Conservation (phyloP, 2,888 invertebrate species). For the Himalopsyche kuldschensis region DNA sequence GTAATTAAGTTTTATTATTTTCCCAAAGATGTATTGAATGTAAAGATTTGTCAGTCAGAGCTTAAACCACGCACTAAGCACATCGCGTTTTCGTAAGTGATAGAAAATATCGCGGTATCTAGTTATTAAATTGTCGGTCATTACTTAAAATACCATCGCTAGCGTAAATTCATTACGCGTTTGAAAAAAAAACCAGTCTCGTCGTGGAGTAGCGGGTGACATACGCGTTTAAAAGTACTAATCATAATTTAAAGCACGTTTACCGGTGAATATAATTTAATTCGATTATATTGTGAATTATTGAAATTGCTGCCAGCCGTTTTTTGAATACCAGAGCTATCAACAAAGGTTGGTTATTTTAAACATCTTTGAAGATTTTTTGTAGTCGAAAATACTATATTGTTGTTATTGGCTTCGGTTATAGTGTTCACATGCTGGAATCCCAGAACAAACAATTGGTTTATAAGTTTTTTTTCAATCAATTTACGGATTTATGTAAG, state of each 20-base stretch:
- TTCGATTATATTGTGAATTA: background rate
- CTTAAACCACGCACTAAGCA: background rate
- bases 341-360: background rate
- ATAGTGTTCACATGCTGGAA: no score
- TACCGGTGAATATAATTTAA: background rate
- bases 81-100: background rate
- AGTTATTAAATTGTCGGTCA: background rate
- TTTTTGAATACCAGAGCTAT: background rate
- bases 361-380: no score
- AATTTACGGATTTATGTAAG: no score
- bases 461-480: no score
- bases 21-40: background rate
- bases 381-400: no score
- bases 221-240: background rate
- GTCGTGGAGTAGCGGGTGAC: background rate
- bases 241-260: background rate
- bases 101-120: background rate
- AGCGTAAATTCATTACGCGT: background rate
- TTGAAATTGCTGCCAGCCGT: background rate
- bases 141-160: background rate
- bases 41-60: background rate
- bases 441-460: no score
- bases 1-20: background rate
- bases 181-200: background rate
- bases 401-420: no score